These are phyloP conservation scores for Isichthys henryi DNA, from an alignment of 2,113 vertebrate genomes.

Conservation along the genomic window DNA sequence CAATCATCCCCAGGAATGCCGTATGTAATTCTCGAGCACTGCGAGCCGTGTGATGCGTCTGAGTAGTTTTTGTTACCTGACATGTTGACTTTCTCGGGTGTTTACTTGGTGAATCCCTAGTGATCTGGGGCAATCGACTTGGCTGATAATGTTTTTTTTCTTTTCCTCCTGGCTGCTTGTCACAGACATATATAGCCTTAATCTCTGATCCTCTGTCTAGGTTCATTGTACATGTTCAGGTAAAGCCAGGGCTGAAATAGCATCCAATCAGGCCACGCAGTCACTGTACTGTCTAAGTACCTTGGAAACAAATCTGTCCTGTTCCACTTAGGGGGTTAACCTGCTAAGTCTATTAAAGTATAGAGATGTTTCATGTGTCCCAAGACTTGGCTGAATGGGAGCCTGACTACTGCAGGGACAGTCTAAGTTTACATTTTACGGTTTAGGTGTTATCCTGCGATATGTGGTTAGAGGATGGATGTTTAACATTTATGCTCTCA, in stretches of 20 bases:
- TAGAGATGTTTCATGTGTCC: neutral
- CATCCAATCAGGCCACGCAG: neutral
- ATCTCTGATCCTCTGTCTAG: conserved; percentile 31
- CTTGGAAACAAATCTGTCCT: neutral
- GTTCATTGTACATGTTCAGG: neutral
- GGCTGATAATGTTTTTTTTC: neutral
- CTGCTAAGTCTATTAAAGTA: neutral
- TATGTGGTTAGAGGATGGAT: neutral
- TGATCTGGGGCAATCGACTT: neutral
- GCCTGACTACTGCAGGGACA: neutral
- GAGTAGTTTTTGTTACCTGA: neutral
- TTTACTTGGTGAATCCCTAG: neutral
- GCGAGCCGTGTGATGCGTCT: neutral
- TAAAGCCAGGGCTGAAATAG: neutral
- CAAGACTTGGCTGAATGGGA: neutral
- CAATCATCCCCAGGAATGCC: neutral
- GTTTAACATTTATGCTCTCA: neutral
- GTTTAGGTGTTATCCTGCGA: neutral
- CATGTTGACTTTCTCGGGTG: neutral
- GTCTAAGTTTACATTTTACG: neutral
- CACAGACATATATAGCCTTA: conserved; percentile 33
- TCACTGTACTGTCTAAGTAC: neutral
- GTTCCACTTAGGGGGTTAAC: neutral
- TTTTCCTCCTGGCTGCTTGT: neutral
- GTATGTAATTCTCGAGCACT: neutral